phyloP scores from a whole-genome alignment of 2,113 vertebrate species.

The Ranitomeya variabilis region DNA sequence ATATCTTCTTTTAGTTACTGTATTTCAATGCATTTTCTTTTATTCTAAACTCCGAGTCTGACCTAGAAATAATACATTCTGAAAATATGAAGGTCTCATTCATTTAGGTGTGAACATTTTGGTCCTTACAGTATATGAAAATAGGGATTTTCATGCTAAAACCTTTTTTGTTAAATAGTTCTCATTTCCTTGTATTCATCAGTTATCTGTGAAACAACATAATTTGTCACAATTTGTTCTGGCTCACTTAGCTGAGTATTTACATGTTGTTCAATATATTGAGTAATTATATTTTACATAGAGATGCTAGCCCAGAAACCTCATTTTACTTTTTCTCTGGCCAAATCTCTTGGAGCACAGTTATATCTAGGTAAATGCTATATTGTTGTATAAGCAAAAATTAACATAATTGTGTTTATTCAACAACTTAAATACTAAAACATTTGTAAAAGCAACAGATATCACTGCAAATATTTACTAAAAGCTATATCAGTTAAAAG shows the following conservation, averaged over 20 bases:
- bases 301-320: constrained; percentile 20
- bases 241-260: constrained; percentile 37
- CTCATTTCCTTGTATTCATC: constrained; percentile 12
- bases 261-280: constrained; percentile 46
- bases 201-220: constrained; percentile 34
- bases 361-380: constrained; percentile 32
- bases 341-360: background rate
- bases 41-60: background rate
- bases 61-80: constrained; percentile 18
- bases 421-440: background rate
- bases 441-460: background rate
- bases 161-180: constrained; percentile 24
- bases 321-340: constrained; percentile 19
- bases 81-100: background rate
- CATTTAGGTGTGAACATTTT: constrained; percentile 7
- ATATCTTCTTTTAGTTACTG: background rate
- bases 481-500: background rate
- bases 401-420: background rate
- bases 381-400: constrained; percentile 19
- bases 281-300: constrained; percentile 37
- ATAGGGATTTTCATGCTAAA: constrained; percentile 9
- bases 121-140: background rate
- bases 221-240: constrained; percentile 42
- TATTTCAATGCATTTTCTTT: constrained; percentile 9
- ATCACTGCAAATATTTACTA: background rate